Evolutionary conservation across 2,888 invertebrate species (phyloP).

Genomic region (Spialia ferax): DNA sequence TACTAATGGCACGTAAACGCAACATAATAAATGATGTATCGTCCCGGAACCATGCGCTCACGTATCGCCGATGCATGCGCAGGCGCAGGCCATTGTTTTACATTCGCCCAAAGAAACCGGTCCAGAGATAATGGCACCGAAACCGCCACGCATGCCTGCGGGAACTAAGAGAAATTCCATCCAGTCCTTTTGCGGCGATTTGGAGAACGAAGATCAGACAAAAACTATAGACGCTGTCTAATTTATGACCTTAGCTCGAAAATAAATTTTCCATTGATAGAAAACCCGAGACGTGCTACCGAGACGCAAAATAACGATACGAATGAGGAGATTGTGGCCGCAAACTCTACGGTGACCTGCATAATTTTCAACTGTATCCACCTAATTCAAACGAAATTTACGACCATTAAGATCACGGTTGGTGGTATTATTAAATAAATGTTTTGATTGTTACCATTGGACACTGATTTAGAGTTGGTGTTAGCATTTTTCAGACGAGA

Average conservation of each 20-base stretch:
- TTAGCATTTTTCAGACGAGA: constrained; percentile 49
- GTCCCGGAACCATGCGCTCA: constrained; percentile 58
- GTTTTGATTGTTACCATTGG: constrained; percentile 49
- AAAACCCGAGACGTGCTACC: constrained; percentile 3
- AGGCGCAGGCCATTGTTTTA: constrained; percentile 71
- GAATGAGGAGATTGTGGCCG: constrained; percentile 13
- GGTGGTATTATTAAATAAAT: constrained; percentile 57
- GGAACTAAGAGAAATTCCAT: constrained; percentile 62
- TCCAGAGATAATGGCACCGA: constrained; percentile 73
- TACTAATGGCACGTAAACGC: constrained; percentile 52
- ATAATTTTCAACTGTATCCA: constrained; percentile 32
- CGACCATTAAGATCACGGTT: constrained; percentile 46
- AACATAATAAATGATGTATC: constrained; percentile 54
- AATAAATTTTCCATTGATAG: constrained; percentile 35
- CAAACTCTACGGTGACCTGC: constrained; percentile 18
- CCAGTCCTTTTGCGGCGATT: constrained; percentile 51
- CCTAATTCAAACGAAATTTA: constrained; percentile 30
- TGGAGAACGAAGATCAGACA: constrained; percentile 49
- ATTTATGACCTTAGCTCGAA: constrained; percentile 44
- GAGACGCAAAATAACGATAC: constrained; percentile 7
- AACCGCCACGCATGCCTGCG: constrained; percentile 63
- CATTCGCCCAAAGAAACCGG: constrained; percentile 80
- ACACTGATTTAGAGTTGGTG: constrained; percentile 53
- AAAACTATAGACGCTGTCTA: constrained; percentile 54
- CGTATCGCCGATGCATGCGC: constrained; percentile 47